Evolutionary conservation across 2,797 vertebrate species (phyloP).

Genomic region (Miichthys miiuy): DNA sequence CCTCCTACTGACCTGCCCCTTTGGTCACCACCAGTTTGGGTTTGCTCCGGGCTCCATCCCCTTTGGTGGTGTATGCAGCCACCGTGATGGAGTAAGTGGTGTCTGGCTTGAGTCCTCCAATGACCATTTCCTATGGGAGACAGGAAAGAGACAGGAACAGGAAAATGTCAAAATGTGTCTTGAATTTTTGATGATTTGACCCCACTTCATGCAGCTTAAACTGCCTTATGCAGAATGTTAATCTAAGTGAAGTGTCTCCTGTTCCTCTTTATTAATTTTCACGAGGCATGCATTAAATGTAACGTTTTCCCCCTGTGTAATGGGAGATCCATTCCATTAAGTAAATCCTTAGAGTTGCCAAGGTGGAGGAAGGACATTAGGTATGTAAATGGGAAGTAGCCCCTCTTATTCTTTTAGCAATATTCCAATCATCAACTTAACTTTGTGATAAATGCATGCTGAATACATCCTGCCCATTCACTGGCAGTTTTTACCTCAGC

Average conservation of each 20-base stretch:
- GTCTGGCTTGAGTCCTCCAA: slow-evolving; percentile 94
- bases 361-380: slow-evolving; percentile 62
- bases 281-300: slow-evolving; percentile 73
- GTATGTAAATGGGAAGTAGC: slow-evolving; percentile 65
- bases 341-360: slow-evolving; percentile 63
- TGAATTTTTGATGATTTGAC: slow-evolving; percentile 63
- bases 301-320: slow-evolving; percentile 51
- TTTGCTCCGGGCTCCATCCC: slow-evolving; percentile 97
- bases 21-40: slow-evolving; percentile 95
- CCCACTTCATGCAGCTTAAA: slow-evolving; percentile 64
- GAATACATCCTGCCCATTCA: slow-evolving; percentile 68
- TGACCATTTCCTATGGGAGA: slow-evolving; percentile 93
- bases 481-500: slow-evolving; percentile 69
- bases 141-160: slow-evolving; percentile 47
- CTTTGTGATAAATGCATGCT: slow-evolving; percentile 76
- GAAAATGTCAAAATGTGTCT: slow-evolving; percentile 63
- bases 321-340: slow-evolving; percentile 66
- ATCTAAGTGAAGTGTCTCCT: slow-evolving; percentile 59
- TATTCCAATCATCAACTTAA: slow-evolving; percentile 74
- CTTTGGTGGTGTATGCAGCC: slow-evolving; percentile 99
- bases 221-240: slow-evolving; percentile 58
- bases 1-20: slow-evolving; percentile 90
- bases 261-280: slow-evolving; percentile 68
- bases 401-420: slow-evolving; percentile 58
- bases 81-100: slow-evolving; percentile 97